Base-by-base conservation (phyloP, 2,888 invertebrate species). In the Camponotus fellah region DNA sequence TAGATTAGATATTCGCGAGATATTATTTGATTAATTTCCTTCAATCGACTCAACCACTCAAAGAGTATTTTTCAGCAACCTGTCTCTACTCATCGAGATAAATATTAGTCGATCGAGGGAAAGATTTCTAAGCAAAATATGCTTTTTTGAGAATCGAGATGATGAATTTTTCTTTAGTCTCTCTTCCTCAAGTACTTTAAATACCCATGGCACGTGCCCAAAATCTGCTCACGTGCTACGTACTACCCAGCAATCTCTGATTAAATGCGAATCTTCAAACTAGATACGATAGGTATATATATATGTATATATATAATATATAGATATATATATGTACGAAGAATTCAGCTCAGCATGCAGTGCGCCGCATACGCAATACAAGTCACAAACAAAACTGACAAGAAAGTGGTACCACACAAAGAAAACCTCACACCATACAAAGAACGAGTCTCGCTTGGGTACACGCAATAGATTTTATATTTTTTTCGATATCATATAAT, bases 341-440 rank as follows among this genome's bases (percentile, higher is more conserved):
- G 87, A 90, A 90, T 87, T 90, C 90, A 92, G 85, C 87, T 89
- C 83, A 91, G 84, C 93, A 93, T 93, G 93, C 93, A 93, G 85
- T 90, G 92, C 93, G 93, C 93, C 88, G 91, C 91, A 92, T 92
- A 92, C 88, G 90, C 90, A 92, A 90, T 88, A 90, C 85, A 92
- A 91, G 87, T 90, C 91, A 93, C 91, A 92, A 74, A 92, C 92
- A 92, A 92, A 90, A 93, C 89, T 90, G 88, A 90, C 88, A 91
- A 89, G 56, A 89, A 92, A 86, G 91, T 93, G 92, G 91, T 93
- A 92, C 91, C 92, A 93, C 93, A 92, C 93, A 91, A 32, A 69
- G 46, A 74, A 60, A 92, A 91, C 79, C 85, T 90, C 90, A 90
- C 91, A 90, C 89, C 91, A 90, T 90, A 90, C 90, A 88, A 86